Conservation (phyloP, 2,888 invertebrate genomes). For the Exephanes ischioxanthus region DNA sequence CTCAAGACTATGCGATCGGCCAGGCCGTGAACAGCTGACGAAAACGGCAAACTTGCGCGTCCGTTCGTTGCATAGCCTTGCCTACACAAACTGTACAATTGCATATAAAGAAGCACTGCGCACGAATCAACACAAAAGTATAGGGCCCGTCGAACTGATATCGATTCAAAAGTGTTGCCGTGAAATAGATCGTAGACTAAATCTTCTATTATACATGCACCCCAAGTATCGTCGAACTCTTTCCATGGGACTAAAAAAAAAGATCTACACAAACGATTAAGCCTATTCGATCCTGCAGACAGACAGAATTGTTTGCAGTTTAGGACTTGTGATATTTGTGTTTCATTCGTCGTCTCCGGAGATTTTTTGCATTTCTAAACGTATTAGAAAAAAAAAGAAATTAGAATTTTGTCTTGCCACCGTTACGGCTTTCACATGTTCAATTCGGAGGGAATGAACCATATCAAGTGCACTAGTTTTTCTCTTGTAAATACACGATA, state of each 20-base stretch:
- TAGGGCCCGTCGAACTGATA: slow-evolving; percentile 60
- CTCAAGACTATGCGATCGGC: slow-evolving; percentile 34
- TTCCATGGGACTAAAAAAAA: slow-evolving; percentile 64
- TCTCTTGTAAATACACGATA: slow-evolving; percentile 70
- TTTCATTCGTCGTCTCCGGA: slow-evolving; percentile 30
- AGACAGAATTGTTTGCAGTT: slow-evolving; percentile 19
- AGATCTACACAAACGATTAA: slow-evolving; percentile 8
- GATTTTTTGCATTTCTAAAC: slow-evolving; percentile 18
- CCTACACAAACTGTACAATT: slow-evolving; percentile 64
- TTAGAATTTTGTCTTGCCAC: slow-evolving; percentile 32
- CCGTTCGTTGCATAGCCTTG: slow-evolving; percentile 53
- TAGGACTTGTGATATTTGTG: slow-evolving; percentile 31
- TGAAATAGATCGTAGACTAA: slow-evolving; percentile 53
- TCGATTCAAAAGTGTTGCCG: slow-evolving; percentile 60
- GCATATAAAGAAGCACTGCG: slow-evolving; percentile 63
- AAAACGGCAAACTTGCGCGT: slow-evolving; percentile 15
- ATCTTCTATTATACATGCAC: slow-evolving; percentile 63
- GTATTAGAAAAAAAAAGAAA: slow-evolving; percentile 13
- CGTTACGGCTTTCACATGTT: slow-evolving; percentile 30
- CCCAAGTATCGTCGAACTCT: slow-evolving; percentile 58
- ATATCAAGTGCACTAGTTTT: slow-evolving; percentile 63
- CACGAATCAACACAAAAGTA: slow-evolving; percentile 59
- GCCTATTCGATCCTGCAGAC: slow-evolving; percentile 32
- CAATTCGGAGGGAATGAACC: slow-evolving; percentile 44
- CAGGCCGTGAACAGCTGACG: background rate